Base-by-base conservation (phyloP, 2,797 vertebrate species). In the Borostomias antarcticus region DNA sequence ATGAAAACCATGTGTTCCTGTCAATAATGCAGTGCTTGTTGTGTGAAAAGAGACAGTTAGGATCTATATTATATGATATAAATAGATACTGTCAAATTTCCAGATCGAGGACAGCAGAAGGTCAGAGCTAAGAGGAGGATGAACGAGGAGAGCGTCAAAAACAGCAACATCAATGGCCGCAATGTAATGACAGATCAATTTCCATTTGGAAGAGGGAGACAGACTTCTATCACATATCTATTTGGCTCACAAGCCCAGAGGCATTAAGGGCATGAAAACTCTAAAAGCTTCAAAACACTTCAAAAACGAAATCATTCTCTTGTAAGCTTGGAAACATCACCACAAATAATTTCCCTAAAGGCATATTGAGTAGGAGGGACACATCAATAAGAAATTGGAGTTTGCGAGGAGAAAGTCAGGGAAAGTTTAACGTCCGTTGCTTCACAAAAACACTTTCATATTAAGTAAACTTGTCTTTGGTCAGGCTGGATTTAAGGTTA, bases 401-500 rank as follows among this genome's bases (percentile, higher is more conserved):
- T 52, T 61, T 64, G 54, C 70, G 59, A 65, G 52, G 70, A 64
- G 62, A 59, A 23, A 28, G 25, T 59, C 25, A 59, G 6, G 37
- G 58, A 59, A 59, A 15, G 9, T 57, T 54, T 67, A 51, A 23
- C 33, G 37, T 65, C n/a, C 63, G 76, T 76, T 79, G 69, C 64
- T 72, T 72, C 30, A 65, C 59, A 17, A 45, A 64, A 69, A 77
- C 57, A 73, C 77, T 83, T 80, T 69, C 79, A 80, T 79, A 68
- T 70, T 74, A 68, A 76, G 80, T 61, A 68, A 72, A 64, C 77
- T 68, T 81, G 82, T 82, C 77, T 86, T 30, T 82, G 78, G 75
- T 84, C 82, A 81, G 77, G 62, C 66, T 79, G 80, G 83, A 82
- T 85, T 74, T 68, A 37, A 72, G 71, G 70, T 81, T 85, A 84